Conservation (phyloP, 2,113 vertebrate genomes). For the Actenoides hombroni region DNA sequence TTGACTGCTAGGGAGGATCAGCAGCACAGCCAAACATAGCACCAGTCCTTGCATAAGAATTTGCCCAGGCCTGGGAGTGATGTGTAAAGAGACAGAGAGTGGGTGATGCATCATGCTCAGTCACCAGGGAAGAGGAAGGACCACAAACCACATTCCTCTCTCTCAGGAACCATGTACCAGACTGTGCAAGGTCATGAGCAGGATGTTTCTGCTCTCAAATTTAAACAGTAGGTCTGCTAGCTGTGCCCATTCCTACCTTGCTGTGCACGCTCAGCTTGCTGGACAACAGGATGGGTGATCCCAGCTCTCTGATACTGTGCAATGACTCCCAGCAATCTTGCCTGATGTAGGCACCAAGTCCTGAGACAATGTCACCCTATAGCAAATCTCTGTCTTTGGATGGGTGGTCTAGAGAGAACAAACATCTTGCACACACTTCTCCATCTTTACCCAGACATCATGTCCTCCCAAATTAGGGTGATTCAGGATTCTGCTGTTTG, state of each 20-base stretch:
- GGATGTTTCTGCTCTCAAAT: fast-evolving
- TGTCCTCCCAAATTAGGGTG: not conserved
- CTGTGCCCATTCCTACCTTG: not conserved
- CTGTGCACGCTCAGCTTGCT: not conserved
- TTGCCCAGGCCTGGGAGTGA: not conserved
- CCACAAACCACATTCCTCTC: fast-evolving
- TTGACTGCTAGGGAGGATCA: not conserved
- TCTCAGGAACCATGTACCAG: not conserved
- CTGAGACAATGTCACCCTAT: not conserved
- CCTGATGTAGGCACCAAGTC: not conserved
- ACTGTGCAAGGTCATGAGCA: not conserved
- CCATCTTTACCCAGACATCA: not conserved
- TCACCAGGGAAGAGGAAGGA: not conserved
- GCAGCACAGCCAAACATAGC: not conserved
- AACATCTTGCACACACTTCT: not conserved
- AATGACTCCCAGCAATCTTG: not conserved
- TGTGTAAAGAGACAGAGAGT: not conserved
- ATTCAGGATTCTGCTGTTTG: not conserved
- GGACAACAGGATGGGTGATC: fast-evolving
- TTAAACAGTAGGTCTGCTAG: not conserved
- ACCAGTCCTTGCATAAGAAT: too few species aligned
- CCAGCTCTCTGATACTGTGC: not conserved
- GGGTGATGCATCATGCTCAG: not conserved
- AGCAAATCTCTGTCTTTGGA: not conserved
- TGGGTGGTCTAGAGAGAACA: not conserved